These are phyloP conservation scores for Ceratitis capitata DNA, from an alignment of 1,140 invertebrate genomes.

Conservation along the genomic window DNA sequence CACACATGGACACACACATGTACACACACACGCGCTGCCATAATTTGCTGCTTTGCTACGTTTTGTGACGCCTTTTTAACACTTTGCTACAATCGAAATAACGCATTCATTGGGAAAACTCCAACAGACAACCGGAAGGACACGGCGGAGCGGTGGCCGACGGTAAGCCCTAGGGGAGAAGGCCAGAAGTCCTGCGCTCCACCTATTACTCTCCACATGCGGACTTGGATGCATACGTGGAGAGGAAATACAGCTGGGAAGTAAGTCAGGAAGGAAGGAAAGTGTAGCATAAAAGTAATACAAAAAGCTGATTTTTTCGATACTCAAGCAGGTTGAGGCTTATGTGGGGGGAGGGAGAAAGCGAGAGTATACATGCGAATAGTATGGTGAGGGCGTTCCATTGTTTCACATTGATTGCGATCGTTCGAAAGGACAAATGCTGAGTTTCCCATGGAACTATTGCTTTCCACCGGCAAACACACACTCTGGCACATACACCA, in stretches of 20 bases:
- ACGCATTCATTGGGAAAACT: background rate
- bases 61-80: constrained; percentile 26
- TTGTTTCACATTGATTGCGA: constrained; percentile 28
- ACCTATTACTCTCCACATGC: background rate
- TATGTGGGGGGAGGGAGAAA: background rate
- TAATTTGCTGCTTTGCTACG: constrained; percentile 8
- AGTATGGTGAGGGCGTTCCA: background rate
- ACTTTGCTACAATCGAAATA: background rate
- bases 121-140: no score
- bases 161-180: background rate
- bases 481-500: background rate
- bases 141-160: background rate
- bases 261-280: constrained; percentile 30
- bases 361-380: no score
- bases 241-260: background rate
- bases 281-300: constrained; percentile 17
- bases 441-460: constrained; percentile 13
- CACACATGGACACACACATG: background rate
- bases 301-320: constrained; percentile 36
- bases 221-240: background rate
- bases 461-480: background rate
- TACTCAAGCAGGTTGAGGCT: background rate
- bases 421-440: constrained; percentile 30
- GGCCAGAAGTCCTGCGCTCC: background rate
- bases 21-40: background rate